Evolutionary conservation across 2,888 invertebrate species (phyloP), one percentile per base, ranked within the genome.

Genomic region (Phengaris alcon): DNA sequence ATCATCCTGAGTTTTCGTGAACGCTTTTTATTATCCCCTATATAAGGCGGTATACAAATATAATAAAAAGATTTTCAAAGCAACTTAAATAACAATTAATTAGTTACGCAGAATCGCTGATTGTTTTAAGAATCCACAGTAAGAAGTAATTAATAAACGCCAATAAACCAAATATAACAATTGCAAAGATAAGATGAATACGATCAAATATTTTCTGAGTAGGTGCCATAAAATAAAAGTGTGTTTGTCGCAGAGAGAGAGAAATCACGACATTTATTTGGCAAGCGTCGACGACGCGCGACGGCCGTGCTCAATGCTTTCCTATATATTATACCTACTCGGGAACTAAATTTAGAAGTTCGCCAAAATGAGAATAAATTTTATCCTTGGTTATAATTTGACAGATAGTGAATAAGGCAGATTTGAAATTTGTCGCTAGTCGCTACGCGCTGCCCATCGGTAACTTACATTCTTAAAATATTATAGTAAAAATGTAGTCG

Each of bases 231-330:
- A 52, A 72, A 72, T 72, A 54, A 72, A 35, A 72, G 52, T 72
- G 72, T 72, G 54, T 72, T 54, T 22, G 51, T 52, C 48, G 54
- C 22, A 15, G 12, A 54, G 72, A 54, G 72, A 72, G 72, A 72
- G 52, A 72, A 54, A 72, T 72, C 72, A 52, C 72, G 22, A 52
- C 72, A 72, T 52, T 72, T 72, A 72, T 72, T 72, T 72, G 72
- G 72, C 72, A 72, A 72, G 54, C 70, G 70, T 9, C 22, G 72
- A 22, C 72, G 72, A 2, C 52, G 52, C 35, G 9, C 10, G 3
- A 64, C 64, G 64, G 22, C 9, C 22, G 15, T 15, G 22, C 57
- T 15, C 35, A 10, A 10, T 9, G 22, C 59, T 64, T 35, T 35
- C 35, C 35, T 48, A 64, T 64, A 64, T 64, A 44, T 64, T 64